These are phyloP conservation scores for Rambutsinella grinnellia DNA, from an alignment of 2,888 invertebrate genomes.

Conservation along the genomic window DNA sequence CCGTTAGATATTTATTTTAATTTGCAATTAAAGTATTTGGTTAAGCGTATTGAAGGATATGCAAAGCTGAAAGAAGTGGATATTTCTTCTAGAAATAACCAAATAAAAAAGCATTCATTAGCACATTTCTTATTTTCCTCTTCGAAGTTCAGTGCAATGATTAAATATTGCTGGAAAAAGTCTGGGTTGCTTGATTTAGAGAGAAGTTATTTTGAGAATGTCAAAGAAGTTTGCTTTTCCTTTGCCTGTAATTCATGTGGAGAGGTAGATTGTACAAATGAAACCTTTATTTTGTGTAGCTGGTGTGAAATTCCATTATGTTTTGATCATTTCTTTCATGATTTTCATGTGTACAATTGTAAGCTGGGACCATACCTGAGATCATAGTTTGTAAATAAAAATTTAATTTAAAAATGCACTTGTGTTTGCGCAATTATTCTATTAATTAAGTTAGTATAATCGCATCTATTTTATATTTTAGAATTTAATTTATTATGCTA, in stretches of 20 bases:
- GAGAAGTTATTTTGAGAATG: neutral
- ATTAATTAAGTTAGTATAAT: too few species aligned
- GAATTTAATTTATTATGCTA: too few species aligned
- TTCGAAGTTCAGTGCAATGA: neutral
- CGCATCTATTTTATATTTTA: too few species aligned
- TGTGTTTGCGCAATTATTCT: too few species aligned
- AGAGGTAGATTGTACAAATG: neutral
- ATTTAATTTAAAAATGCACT: too few species aligned
- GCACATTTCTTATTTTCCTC: neutral
- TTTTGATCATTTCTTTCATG: neutral
- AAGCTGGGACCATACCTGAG: neutral
- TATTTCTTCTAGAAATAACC: neutral
- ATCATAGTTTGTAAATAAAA: too few species aligned
- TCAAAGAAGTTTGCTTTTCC: conserved; percentile 1
- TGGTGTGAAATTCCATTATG: neutral
- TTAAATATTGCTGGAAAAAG: neutral
- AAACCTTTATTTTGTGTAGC: neutral
- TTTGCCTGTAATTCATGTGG: neutral
- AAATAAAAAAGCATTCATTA: neutral
- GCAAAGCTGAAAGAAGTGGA: neutral
- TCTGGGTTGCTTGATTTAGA: neutral
- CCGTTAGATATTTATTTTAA: conserved; percentile 5
- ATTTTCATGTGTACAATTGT: neutral
- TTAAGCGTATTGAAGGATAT: neutral
- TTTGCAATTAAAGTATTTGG: conserved; percentile 5